Evolutionary conservation across 2,113 vertebrate genomes (phyloP).

Genomic region (Campylomormyrus tamandua): DNA sequence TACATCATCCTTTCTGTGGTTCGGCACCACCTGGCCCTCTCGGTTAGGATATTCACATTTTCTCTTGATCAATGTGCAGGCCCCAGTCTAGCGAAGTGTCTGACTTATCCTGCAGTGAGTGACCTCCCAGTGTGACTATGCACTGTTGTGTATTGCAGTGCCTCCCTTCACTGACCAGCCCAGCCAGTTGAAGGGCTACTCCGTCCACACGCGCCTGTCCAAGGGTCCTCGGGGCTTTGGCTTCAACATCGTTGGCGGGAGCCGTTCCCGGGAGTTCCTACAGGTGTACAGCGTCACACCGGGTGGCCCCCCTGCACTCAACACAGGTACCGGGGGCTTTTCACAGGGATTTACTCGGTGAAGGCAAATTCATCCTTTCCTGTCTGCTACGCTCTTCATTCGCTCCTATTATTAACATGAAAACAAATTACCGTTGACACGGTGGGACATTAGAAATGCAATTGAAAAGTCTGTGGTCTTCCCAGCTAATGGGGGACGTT

Average conservation of each 20-base stretch:
- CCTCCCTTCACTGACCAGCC: constrained; percentile 64
- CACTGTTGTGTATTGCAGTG: constrained; percentile 12
- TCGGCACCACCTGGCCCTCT: not conserved
- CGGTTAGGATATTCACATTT: not conserved
- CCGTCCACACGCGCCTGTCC: constrained; percentile 57
- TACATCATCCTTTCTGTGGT: not conserved
- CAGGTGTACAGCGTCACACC: constrained; percentile 69
- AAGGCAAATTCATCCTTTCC: not conserved
- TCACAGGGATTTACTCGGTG: not conserved
- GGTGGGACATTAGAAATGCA: not conserved
- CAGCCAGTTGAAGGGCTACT: constrained; percentile 59
- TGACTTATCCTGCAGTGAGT: not conserved
- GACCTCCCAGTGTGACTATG: not conserved
- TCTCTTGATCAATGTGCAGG: not conserved
- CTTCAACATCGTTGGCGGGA: constrained; percentile 69
- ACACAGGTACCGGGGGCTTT: constrained; percentile 51
- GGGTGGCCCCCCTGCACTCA: constrained; percentile 60
- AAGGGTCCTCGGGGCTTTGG: constrained; percentile 67
- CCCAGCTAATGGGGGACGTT: not conserved
- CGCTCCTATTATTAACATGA: not conserved
- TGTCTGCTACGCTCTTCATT: not conserved
- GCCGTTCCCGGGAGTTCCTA: constrained; percentile 59
- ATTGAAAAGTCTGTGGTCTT: not conserved
- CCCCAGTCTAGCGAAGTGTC: not conserved
- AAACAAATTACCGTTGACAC: not conserved